These are phyloP conservation scores for Callocephalon fimbriatum DNA, from an alignment of 2,113 vertebrate genomes.

Conservation along the genomic window DNA sequence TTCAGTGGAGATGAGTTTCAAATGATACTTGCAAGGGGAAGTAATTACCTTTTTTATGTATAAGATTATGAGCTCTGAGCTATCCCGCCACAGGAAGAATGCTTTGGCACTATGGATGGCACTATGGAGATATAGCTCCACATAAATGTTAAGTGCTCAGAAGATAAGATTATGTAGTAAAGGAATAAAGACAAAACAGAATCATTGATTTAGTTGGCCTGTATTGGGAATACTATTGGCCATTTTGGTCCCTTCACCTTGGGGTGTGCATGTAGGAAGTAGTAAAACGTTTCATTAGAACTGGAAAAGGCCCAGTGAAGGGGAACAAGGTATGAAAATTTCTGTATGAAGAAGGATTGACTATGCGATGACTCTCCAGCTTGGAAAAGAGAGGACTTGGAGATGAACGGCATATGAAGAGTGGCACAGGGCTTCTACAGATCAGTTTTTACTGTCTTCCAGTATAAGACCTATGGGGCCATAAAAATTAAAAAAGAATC, in stretches of 20 bases:
- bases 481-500: neutral
- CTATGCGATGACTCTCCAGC: neutral
- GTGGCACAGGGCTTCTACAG: neutral
- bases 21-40: neutral
- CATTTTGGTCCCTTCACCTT: neutral
- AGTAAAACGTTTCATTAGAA: neutral
- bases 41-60: neutral
- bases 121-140: neutral
- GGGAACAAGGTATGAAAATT: neutral
- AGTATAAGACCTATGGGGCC: rapidly evolving
- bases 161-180: neutral
- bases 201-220: neutral
- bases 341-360: neutral
- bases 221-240: neutral
- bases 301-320: neutral
- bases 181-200: neutral
- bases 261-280: rapidly evolving
- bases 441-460: neutral
- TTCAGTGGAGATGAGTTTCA: neutral
- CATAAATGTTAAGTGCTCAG: neutral
- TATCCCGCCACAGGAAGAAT: neutral
- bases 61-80: neutral
- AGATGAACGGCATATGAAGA: neutral
- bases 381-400: neutral
- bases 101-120: neutral